Percentiles rank a stretch among this genome's conserved stretches.
Evolutionary conservation across 2,113 vertebrate species (phyloP).

Genomic region (Apaloderma vittatum): DNA sequence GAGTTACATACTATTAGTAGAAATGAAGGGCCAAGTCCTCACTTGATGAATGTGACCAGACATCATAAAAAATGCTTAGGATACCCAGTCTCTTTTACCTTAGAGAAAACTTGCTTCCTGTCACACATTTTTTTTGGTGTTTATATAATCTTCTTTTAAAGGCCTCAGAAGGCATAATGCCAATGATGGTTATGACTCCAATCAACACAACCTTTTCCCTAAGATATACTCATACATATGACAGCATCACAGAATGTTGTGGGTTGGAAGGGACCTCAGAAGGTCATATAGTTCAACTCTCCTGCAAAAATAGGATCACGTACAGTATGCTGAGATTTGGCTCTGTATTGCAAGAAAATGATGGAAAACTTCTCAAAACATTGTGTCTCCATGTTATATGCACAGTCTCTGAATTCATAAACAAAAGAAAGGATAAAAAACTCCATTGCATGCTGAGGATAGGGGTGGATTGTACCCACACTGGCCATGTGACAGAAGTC

Average conservation of each 20-base stretch:
- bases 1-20: neutral
- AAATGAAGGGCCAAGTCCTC: neutral
- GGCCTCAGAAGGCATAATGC: neutral
- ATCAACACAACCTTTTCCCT: accelerated
- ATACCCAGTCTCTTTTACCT: neutral
- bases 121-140: neutral
- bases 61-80: neutral
- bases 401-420: neutral
- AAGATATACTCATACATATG: neutral
- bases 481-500: neutral
- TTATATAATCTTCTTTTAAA: neutral
- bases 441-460: neutral
- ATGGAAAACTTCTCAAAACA: neutral
- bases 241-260: no score
- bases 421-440: neutral
- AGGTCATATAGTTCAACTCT: no score
- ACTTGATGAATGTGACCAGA: neutral
- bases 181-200: neutral
- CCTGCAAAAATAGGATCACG: no score
- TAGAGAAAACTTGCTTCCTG: neutral
- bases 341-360: neutral
- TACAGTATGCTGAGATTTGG: neutral
- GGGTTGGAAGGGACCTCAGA: no score
- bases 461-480: neutral
- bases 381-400: neutral